Base-by-base conservation (phyloP, 1,140 invertebrate genomes). In the Conopomorpha cramerella region DNA sequence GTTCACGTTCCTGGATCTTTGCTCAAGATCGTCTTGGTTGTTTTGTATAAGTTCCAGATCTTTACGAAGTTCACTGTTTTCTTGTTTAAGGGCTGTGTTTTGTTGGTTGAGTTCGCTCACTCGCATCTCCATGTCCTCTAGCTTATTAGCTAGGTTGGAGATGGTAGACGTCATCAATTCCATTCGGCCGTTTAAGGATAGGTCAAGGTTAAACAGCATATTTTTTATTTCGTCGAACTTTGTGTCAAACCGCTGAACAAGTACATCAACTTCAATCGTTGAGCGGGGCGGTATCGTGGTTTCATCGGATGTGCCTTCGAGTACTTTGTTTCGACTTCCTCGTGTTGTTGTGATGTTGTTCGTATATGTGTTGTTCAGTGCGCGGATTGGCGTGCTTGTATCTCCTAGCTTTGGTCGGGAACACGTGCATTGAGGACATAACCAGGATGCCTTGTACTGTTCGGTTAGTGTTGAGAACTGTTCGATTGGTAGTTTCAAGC, bases 11-110 rank as follows among this genome's bases (percentile, higher is more conserved):
- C 38, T 17, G 6, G 38, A 17, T 15, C 16, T 29, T 23, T 39
- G 38, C 8, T 39, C 38, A n/a, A 14, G 14, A 11, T 39, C 38
- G 12, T 39, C 32, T 3, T 26, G 1, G 10, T 29, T 39, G 2
- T 34, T 10, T 23, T n/a, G n/a, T 10, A 6, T 10, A 23, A 10
- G 19, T 4, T 23, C 4, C 19, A 23, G 10, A 6, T 23, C 19
- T 23, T 10, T 6, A 23, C 10, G 19, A 23, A 23, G 19, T 10
- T 23, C 19, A 23, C 10, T 10, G 10, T 23, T 23, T 23, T 23
- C 10, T 23, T 23, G 19, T 23, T 23, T 4, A 23, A 23, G 19
- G 19, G 19, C 19, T 4, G 19, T 23, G 4, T 6, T 23, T 6
- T 4, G 4, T 23, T 23, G 19, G 4, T 23, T 23, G 4, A 6